Evolutionary conservation across 2,888 invertebrate species (phyloP).

Genomic region (Meiosimyza decipiens): DNA sequence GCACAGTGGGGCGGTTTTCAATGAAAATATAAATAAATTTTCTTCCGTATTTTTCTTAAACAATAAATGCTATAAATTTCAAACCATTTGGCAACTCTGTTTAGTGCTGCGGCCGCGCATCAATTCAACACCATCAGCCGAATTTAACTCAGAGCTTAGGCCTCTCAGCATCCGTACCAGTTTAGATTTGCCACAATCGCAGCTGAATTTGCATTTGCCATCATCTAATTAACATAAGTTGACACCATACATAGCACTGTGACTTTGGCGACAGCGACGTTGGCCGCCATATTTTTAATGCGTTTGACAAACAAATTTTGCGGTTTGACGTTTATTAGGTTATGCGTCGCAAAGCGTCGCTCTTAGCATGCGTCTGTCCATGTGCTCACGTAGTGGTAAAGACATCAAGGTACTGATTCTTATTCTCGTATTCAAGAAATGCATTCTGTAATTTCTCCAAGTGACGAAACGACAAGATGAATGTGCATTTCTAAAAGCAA

Average conservation of each 20-base stretch:
- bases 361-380: slow-evolving; percentile 17
- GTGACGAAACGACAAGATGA: too few relatives aligned
- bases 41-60: too few relatives aligned
- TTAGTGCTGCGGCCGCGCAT: not conserved
- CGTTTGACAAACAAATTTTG: slow-evolving; percentile 33
- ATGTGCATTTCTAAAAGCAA: too few relatives aligned
- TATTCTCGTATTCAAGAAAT: not conserved
- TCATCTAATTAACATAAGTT: slow-evolving; percentile 32
- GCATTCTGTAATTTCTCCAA: too few relatives aligned
- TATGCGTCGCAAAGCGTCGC: slow-evolving; percentile 6
- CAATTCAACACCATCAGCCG: not conserved
- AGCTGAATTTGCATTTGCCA: slow-evolving; percentile 25
- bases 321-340: slow-evolving; percentile 33
- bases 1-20: too few relatives aligned
- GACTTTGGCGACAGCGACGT: too few relatives aligned
- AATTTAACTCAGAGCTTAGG: not conserved
- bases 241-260: slow-evolving; percentile 13
- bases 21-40: too few relatives aligned
- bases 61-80: too few relatives aligned
- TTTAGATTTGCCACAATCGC: slow-evolving; percentile 27
- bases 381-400: slow-evolving; percentile 26
- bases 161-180: not conserved
- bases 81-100: too few relatives aligned
- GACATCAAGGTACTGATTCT: slow-evolving; percentile 4
- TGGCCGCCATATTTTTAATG: slow-evolving; percentile 29